phyloP scores from a whole-genome alignment of 2,113 vertebrate genomes.

The Gila orcuttii region DNA sequence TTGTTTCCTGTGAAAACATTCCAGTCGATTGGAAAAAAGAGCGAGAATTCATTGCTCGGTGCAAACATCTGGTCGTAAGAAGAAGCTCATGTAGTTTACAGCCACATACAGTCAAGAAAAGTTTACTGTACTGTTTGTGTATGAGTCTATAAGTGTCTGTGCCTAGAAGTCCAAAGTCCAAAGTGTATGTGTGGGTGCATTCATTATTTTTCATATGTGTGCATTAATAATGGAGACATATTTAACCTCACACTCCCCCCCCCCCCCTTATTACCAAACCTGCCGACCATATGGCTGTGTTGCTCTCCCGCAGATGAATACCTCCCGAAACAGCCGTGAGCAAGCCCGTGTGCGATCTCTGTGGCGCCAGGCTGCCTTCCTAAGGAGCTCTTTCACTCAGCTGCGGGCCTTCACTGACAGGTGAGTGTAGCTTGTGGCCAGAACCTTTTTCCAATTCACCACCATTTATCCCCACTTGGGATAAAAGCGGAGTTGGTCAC shows the following conservation, averaged over 20 bases:
- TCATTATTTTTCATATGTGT: conserved; percentile 10
- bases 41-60: conserved; percentile 58
- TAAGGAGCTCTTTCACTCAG: conserved; percentile 75
- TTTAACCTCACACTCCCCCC: conserved; percentile 14
- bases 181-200: conserved; percentile 30
- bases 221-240: conserved; percentile 5
- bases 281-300: conserved; percentile 49
- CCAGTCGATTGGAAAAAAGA: conserved; percentile 71
- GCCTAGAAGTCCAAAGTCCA: background rate
- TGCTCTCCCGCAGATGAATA: conserved; percentile 60
- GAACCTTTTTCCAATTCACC: background rate
- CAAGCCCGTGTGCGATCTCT: conserved; percentile 68
- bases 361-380: conserved; percentile 78
- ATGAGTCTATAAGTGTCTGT: conserved; percentile 7
- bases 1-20: conserved; percentile 84
- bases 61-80: conserved; percentile 71
- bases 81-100: conserved; percentile 67
- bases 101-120: conserved; percentile 63
- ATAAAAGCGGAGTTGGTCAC: conserved; percentile 67
- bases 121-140: conserved; percentile 37
- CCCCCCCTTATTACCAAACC: background rate
- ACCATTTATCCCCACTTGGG: conserved; percentile 56
- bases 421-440: conserved; percentile 57
- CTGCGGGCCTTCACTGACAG: conserved; percentile 73
- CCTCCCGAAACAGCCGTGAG: conserved; percentile 56